phyloP scores from a whole-genome alignment of 2,113 vertebrate species.

The Pseudorhombus dupliciocellatus region DNA sequence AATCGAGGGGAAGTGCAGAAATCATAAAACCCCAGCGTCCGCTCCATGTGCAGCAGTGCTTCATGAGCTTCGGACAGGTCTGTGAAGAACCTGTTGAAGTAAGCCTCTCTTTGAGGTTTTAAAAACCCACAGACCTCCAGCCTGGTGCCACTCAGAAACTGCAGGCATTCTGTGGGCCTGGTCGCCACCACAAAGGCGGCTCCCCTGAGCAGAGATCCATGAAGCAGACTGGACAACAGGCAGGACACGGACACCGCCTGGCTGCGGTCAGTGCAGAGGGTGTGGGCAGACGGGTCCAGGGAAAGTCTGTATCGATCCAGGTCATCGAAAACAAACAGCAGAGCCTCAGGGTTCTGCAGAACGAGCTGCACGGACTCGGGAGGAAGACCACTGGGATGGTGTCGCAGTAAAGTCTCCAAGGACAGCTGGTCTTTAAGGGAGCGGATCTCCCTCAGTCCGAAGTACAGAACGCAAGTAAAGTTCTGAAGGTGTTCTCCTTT shows the following conservation, averaged over 20 bases:
- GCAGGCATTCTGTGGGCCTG: constrained; percentile 29
- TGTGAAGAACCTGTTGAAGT: constrained; percentile 66
- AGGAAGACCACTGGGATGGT: constrained; percentile 29
- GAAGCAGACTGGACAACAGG: constrained; percentile 75
- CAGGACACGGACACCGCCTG: constrained; percentile 40
- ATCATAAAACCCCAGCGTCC: constrained; percentile 72
- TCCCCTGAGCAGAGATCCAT: constrained; percentile 71
- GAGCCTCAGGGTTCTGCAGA: constrained; percentile 59
- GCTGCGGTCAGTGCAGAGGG: constrained; percentile 45
- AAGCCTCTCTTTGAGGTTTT: constrained; percentile 70
- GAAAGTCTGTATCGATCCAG: constrained; percentile 64
- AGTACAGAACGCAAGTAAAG: constrained; percentile 69
- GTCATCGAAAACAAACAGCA: constrained; percentile 81
- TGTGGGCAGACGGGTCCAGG: constrained; percentile 43
- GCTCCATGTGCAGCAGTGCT: constrained; percentile 68
- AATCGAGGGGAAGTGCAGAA: constrained; percentile 75
- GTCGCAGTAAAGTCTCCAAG: constrained; percentile 54
- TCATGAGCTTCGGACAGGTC: constrained; percentile 37
- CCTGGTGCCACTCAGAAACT: constrained; percentile 32
- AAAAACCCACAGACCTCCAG: constrained; percentile 76
- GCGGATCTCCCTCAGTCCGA: constrained; percentile 63
- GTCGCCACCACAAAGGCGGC: constrained; percentile 73
- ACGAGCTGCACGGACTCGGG: constrained; percentile 21
- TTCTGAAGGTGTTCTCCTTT: constrained; percentile 57
- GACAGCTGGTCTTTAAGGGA: constrained; percentile 29